A percentile compares a stretch with the other conserved stretches of the same genome.
phyloP scores from a whole-genome alignment of 1,140 invertebrate species.

The Fragariocoptes setiger region DNA sequence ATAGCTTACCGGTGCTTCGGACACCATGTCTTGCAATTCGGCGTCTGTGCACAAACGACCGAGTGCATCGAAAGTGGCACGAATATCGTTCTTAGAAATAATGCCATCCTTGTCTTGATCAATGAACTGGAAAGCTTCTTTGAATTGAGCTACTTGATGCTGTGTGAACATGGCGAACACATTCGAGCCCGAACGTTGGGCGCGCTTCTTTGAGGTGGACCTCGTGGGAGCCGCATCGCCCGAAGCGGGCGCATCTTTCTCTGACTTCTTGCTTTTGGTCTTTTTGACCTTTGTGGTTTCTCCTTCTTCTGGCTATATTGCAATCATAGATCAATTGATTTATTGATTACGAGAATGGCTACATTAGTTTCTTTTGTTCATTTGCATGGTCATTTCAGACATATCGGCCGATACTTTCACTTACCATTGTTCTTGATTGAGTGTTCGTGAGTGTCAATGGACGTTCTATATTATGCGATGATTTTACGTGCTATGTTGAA shows the following conservation, averaged over 20 bases:
- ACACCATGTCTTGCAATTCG: conserved; percentile 62
- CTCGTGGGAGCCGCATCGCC: conserved; percentile 21
- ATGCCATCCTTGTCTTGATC: conserved; percentile 93
- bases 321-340: too few species aligned
- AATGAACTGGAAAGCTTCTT: conserved; percentile 93
- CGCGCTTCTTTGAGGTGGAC: conserved; percentile 24
- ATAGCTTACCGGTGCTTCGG: conserved; percentile 51
- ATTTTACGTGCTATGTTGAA: too few species aligned
- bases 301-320: neutral
- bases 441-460: too few species aligned
- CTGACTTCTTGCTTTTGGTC: conserved; percentile 42
- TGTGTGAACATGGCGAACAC: conserved; percentile 84
- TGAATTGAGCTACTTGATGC: conserved; percentile 76
- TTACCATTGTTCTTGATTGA: too few species aligned
- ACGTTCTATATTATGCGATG: too few species aligned
- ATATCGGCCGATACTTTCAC: too few species aligned
- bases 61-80: conserved; percentile 71
- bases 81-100: conserved; percentile 76
- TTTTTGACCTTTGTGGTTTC: conserved; percentile 29
- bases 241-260: conserved; percentile 21
- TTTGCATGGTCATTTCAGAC: too few species aligned
- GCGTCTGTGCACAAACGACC: conserved; percentile 61
- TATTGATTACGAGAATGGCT: too few species aligned
- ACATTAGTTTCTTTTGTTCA: too few species aligned
- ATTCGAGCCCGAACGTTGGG: conserved; percentile 54